Base-by-base conservation (phyloP, 2,797 vertebrate genomes). In the Ctenosaura bakeri region DNA sequence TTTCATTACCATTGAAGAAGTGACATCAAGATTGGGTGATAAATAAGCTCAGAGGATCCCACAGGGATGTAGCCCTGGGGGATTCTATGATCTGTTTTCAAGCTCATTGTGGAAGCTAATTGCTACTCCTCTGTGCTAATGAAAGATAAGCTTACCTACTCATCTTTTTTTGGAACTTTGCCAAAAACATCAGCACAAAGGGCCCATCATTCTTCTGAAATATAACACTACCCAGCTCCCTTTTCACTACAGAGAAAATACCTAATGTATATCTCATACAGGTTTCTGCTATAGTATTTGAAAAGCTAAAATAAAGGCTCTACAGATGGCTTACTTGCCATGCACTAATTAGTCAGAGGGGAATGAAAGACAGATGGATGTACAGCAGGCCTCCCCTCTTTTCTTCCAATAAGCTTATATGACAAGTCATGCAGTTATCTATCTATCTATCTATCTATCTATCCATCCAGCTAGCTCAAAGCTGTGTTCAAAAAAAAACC, bases 221-320 rank as follows among this genome's bases (percentile, higher is more conserved):
- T 66, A 66, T 84, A 79, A 85, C 26, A 42, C 35, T 52, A 26
- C 50, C 66, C 59, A 59, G 38, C 74, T 73, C 16, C 24, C 0
- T 87, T 79, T 71, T 78, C 74, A 79, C 52, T 83, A 50, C 54
- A 86, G 16, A 52, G 64, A 42, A 74, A 89, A 59, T 73, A 79
- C 50, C 38, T 32, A 22, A 50, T 87, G 52, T 87, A 42, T n/a
- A 87, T 71, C 81, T 62, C 69, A 83, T 35, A 38, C 62, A 52
- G 62, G 66, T 77, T 79, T 64, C 29, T 22, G 86, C 14, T 71
- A 32, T 52, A 32, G 56, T 71, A 22, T 84, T 88, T 46, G 78
- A n/a, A 73, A 89, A 79, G 38, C 32, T 24, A 29, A 71, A 89
- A 18, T 52, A 76, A 90, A 82, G 81, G 91, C 86, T 82, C 83